Percentiles rank a stretch among this genome's conserved stretches.
These are phyloP conservation scores for Choloepus didactylus DNA, from an alignment of 2,797 vertebrate genomes.

Conservation along the genomic window DNA sequence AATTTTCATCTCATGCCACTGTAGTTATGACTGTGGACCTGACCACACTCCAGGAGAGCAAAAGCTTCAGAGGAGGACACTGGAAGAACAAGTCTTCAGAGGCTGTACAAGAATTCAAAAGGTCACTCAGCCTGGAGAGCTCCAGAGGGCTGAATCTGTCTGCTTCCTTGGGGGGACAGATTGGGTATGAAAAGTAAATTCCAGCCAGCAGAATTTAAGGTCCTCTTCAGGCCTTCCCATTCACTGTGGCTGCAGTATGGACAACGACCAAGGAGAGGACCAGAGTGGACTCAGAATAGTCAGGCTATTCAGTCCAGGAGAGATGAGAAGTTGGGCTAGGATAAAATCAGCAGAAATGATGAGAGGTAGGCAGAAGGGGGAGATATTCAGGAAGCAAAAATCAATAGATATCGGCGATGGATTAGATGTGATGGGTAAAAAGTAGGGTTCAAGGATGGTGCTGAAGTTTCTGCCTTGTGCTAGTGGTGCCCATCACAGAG, in stretches of 20 bases:
- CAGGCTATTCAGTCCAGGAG: not conserved
- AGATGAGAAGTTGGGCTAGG: not conserved
- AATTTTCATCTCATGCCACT: conserved; percentile 74
- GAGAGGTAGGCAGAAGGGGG: not conserved
- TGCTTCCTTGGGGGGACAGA: not conserved
- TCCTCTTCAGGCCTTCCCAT: not conserved
- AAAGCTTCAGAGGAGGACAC: not conserved
- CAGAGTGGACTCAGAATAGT: not conserved
- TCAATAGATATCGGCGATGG: not conserved
- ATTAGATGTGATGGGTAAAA: not conserved
- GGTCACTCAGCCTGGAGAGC: not conserved
- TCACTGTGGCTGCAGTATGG: not conserved
- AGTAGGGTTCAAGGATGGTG: not conserved
- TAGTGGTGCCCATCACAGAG: not conserved
- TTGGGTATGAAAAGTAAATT: not conserved
- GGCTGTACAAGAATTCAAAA: not conserved
- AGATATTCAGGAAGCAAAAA: not conserved
- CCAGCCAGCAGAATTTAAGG: not conserved
- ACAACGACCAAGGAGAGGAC: not conserved
- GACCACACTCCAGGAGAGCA: conserved; percentile 41
- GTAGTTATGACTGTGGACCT: conserved; percentile 84
- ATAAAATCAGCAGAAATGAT: not conserved
- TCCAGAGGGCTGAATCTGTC: not conserved
- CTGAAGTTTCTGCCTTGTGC: not conserved
- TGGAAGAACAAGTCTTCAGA: conserved; percentile 33